phyloP scores from a whole-genome alignment of 2,888 invertebrate genomes.

The Cantharis rufa region DNA sequence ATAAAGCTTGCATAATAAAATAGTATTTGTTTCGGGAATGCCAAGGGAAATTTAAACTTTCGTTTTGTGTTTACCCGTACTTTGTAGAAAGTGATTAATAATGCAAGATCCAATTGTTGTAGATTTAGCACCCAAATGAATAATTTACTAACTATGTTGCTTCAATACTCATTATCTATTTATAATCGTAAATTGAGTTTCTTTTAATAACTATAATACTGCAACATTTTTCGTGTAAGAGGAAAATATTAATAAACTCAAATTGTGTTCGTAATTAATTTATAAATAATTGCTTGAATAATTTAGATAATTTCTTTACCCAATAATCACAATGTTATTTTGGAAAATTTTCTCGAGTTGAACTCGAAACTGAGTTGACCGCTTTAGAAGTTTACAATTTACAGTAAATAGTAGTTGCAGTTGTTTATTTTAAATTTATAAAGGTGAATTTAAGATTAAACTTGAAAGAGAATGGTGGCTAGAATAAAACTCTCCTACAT shows the following conservation, averaged over 20 bases:
- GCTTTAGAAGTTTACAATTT: too few relatives aligned
- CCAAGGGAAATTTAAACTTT: neutral
- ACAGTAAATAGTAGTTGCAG: too few relatives aligned
- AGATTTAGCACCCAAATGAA: neutral
- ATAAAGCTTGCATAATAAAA: neutral
- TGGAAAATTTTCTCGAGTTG: neutral
- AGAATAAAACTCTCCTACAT: too few relatives aligned
- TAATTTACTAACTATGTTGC: neutral
- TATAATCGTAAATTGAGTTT: neutral
- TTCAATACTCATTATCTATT: neutral
- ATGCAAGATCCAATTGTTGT: neutral
- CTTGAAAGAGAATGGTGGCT: too few relatives aligned
- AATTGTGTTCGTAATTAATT: too few relatives aligned
- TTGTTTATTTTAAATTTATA: too few relatives aligned
- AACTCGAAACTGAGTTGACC: neutral
- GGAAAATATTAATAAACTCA: neutral
- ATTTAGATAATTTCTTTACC: too few relatives aligned
- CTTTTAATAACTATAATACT: neutral
- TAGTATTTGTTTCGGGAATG: neutral
- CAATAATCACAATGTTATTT: too few relatives aligned
- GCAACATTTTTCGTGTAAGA: neutral
- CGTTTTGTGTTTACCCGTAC: neutral
- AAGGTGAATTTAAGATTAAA: too few relatives aligned
- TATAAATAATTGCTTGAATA: too few relatives aligned
- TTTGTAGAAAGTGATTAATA: neutral